These are phyloP conservation scores for Zoanthus solanderi DNA, from an alignment of 92 coral and sea anemone genomes.

Conservation along the genomic window DNA sequence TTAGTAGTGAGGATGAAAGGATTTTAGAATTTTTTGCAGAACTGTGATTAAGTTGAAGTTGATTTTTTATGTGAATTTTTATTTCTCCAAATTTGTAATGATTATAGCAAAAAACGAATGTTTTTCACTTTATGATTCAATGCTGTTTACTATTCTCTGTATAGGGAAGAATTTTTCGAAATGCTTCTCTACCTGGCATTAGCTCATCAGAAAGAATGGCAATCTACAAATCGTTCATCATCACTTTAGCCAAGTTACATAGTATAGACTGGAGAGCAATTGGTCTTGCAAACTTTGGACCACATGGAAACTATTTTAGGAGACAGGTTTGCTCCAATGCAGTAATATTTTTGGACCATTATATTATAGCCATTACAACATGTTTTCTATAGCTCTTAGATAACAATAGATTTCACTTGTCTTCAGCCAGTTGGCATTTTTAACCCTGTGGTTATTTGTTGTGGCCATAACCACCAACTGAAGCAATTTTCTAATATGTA, in stretches of 20 bases:
- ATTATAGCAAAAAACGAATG: no score
- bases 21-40: no score
- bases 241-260: constrained; percentile 86
- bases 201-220: constrained; percentile 58
- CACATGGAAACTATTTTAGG: constrained; percentile 70
- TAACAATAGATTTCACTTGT: background rate
- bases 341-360: background rate
- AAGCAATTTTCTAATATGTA: no score
- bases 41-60: no score
- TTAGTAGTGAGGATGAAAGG: no score
- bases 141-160: background rate
- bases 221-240: constrained; percentile 66
- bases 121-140: no score
- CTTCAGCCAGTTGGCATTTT: background rate
- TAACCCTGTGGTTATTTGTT: no score
- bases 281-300: constrained; percentile 88
- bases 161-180: constrained; percentile 91
- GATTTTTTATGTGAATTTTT: no score
- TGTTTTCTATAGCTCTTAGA: background rate
- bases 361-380: background rate
- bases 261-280: constrained; percentile 72
- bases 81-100: no score
- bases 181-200: constrained; percentile 47
- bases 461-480: no score
- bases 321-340: constrained; percentile 74